phyloP scores from a whole-genome alignment of 2,888 invertebrate genomes.

The Harmothoe impar region DNA sequence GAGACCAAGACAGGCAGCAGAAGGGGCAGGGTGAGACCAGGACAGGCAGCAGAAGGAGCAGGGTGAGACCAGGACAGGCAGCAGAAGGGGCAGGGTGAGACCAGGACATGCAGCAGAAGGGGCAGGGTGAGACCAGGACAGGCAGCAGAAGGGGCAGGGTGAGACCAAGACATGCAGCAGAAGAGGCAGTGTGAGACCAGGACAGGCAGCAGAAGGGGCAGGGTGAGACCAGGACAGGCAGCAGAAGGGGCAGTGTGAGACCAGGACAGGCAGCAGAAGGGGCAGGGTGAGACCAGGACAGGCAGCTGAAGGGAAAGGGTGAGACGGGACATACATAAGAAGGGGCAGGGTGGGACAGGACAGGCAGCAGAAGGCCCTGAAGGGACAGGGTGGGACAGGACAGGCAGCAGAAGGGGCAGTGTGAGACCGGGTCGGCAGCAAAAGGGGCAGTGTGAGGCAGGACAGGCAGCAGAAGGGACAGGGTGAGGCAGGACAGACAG shows the following conservation, averaged over 20 bases:
- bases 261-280: background rate
- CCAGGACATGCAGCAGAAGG: background rate
- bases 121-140: background rate
- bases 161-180: background rate
- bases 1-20: background rate
- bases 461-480: background rate
- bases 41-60: background rate
- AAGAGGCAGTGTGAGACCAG: background rate
- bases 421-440: background rate
- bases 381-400: too few species aligned
- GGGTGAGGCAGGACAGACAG: background rate
- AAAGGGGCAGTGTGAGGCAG: background rate
- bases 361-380: too few species aligned
- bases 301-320: background rate
- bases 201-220: background rate
- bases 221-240: too few species aligned
- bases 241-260: background rate
- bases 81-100: background rate
- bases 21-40: background rate
- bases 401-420: background rate
- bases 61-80: background rate
- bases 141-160: background rate
- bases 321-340: background rate
- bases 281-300: too few species aligned
- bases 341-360: background rate